Percentiles rank a stretch among this genome's conserved stretches.
Conservation (phyloP, 2,113 vertebrate species). For the Peromyscus maniculatus region DNA sequence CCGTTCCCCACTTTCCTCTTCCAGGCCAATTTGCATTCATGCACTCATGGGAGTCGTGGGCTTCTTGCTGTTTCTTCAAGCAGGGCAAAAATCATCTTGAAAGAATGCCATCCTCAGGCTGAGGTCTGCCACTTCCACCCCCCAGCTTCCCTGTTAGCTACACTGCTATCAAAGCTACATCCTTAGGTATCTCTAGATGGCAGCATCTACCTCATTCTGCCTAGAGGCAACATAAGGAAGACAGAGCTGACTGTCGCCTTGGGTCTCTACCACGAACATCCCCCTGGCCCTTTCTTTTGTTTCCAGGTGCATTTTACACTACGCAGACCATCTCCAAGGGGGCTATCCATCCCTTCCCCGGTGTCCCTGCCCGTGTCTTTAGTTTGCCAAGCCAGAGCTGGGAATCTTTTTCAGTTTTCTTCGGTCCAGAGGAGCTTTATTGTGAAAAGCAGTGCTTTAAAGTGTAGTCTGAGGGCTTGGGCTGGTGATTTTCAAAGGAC, state of each 20-base stretch:
- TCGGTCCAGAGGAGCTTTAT: neutral
- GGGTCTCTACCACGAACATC: neutral
- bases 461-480: neutral
- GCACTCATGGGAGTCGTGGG: neutral
- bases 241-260: neutral
- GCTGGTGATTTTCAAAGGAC: neutral
- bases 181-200: constrained; percentile 67
- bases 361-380: neutral
- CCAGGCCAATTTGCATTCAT: neutral
- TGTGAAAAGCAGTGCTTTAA: neutral
- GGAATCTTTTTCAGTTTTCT: neutral
- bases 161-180: constrained; percentile 10
- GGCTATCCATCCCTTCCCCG: neutral
- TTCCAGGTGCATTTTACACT: neutral
- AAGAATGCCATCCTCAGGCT: neutral
- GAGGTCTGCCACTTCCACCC: neutral
- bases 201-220: constrained; percentile 77
- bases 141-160: neutral
- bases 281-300: neutral
- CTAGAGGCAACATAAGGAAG: constrained; percentile 24
- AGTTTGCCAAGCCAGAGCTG: neutral
- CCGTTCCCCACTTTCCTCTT: neutral
- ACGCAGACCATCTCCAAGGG: neutral
- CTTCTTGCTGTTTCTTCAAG: neutral
- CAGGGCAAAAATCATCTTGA: neutral